Base-by-base conservation (phyloP, 2,113 vertebrate genomes). In the Gorsachius goisagi region DNA sequence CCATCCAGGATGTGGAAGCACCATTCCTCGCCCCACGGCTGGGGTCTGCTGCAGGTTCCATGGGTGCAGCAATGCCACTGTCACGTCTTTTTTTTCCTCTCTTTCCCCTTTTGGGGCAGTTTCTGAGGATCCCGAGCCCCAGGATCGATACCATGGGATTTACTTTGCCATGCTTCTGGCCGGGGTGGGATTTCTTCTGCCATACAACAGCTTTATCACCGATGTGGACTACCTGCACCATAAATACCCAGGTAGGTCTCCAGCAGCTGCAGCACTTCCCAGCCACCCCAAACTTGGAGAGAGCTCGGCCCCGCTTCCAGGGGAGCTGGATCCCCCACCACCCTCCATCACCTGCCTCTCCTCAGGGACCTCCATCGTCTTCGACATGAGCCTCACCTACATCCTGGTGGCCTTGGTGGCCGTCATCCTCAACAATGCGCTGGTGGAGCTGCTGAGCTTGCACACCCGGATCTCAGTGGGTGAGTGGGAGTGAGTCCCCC, bases 141-240 rank as follows among this genome's bases (percentile, higher is more conserved):
- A 99, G 14, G 99, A 99, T 96, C 98, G 98, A 90, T 99, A 99
- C 97, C 99, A 99, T 85, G 99, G 99, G 85, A 99, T 99, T 97
- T 99, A 99, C 93, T 99, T 99, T 49, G 99, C 99, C 6, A 99
- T 99, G 99, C 97, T 99, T 82, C 97, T 99, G 97, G 99, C 99
- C 0, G 99, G 99, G 18, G 99, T 99, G 72, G 99, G 99, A 37
- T 99, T 99, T 97, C 98, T 99, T 88, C 98, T 99, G 92, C 99
- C 99, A 0, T 99, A 99, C 98, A 99, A 99, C 97, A 99, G 99
- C 87, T 99, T 99, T 92, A 99, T 99, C 96, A 99, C 99, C 0
- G 99, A 99, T 3, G 99, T 99, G 89, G 99, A 99, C 96, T 99
- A 99, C 92, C 98, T 99, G 83, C 99, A 99, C 85, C 99, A 99